Evolutionary conservation across 1,140 invertebrate species (phyloP), one percentile per base, ranked within the genome.

Genomic region (Philopotamus ludificatus): DNA sequence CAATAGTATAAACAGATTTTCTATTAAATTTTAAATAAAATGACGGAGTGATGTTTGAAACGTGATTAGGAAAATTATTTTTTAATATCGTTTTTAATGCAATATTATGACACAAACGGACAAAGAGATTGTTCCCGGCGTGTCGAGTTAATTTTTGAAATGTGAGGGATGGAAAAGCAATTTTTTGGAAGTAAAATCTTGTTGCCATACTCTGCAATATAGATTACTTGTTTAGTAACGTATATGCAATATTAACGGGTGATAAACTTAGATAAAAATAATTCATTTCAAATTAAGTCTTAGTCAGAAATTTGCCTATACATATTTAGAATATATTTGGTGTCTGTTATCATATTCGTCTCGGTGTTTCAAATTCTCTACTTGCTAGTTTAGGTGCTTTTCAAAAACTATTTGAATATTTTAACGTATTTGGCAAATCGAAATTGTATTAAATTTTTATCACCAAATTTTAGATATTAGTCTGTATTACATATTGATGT

Each of bases 191-290:
- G n/a, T n/a, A 60, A 47, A 16, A 34, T 7, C 12, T 34, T 45
- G 23, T 22, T 51, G 61, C 64, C 64, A 60, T 41, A 34, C 57
- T 45, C 57, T 65, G 68, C 68, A 70, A 70, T 70, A 66, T 62
- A 45, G 60, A 47, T 41, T 68, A 47, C 41, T 67, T 62, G 62
- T 66, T 69, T 74, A 74, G 72, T 73, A 67, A 69, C 67, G 45
- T 49, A 71, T 68, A 66, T 62, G 70, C 70, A 72, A 72, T 70
- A 72, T 67, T 65, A 66, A 72, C 70, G 67, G 71, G 71, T 71
- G 70, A 72, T 72, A 72, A 60, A 60, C 22, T 47, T 60, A 60
- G 42, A 16, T 60, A 60, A 60, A 57, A 18, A 60, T 60, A 60
- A 47, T 60, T 59, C 45, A 45, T 39, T 59, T 18, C 39, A 49